Base-by-base conservation (phyloP, 64 coral and sea anemone genomes). In the Dendronephthya gigantea region DNA sequence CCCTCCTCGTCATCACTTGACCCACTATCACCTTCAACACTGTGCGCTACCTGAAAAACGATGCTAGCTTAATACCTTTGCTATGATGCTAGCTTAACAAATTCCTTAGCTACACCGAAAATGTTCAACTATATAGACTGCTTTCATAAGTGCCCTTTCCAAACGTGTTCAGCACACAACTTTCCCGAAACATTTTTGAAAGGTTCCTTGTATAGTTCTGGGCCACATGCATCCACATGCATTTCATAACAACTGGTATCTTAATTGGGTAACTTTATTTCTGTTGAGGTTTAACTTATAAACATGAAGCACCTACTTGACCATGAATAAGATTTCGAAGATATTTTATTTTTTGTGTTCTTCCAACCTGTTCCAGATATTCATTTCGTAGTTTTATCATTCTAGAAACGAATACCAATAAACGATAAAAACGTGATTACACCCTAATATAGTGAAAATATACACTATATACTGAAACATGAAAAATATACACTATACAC, bases 301-400 rank as follows among this genome's bases (percentile, higher is more conserved):
- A 62, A 62, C 6, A n/a, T n/a, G n/a, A n/a, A 22, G 0, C 19
- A 62, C 55, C 25, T 1, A 79, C 72, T 29, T 79, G 30, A 34
- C 32, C 72, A 79, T 79, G 72, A 39, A 79, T 79, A 17, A 79
- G 72, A 79, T 35, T 39, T 79, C 72, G 34, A 79, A 79, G 72
- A 79, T 36, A 79, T 35, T 79, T 79, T 79, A 79, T 19, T 39
- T 29, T 13, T 17, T 35, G 25, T 29, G 2, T 29, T 19, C 72
- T 79, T 34, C 72, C 72, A 28, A 17, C 15, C 17, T 79, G 72
- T 39, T 39, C 72, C 72, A 79, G 72, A 34, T 79, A 79, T 39
- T 79, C 72, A 79, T 34, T 79, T 16, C 72, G 72, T 19, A 79
- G 4, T 39, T 79, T 79, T 9, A 39, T 0, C 36, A 79, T 28